A percentile compares a stretch with the other conserved stretches of the same genome.
Evolutionary conservation across 2,888 invertebrate species (phyloP).

Genomic region (Masnerella sp.): DNA sequence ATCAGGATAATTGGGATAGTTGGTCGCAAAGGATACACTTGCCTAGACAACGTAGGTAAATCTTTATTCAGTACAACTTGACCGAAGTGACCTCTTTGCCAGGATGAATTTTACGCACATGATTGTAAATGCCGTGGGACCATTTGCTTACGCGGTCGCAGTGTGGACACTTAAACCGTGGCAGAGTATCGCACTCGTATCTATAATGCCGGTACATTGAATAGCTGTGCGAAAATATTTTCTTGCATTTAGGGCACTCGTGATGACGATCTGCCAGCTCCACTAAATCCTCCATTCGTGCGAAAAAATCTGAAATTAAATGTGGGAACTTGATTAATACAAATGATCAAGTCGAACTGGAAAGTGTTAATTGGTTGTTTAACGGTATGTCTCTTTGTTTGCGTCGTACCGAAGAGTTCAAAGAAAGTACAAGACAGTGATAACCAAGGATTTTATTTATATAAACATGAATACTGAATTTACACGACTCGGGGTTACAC

Average conservation of each 20-base stretch:
- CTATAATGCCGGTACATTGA: slow-evolving; percentile 75
- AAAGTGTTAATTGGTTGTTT: too few species aligned
- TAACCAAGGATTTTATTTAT: too few species aligned
- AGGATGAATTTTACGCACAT: slow-evolving; percentile 70
- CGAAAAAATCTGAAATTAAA: slow-evolving; percentile 46
- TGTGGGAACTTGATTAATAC: slow-evolving; percentile 11
- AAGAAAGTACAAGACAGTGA: too few species aligned
- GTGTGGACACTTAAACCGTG: slow-evolving; percentile 73
- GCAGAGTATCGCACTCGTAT: slow-evolving; percentile 75
- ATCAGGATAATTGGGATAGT: slow-evolving; percentile 10
- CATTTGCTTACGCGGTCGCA: slow-evolving; percentile 74
- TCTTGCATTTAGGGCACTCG: slow-evolving; percentile 72
- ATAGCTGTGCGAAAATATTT: slow-evolving; percentile 72
- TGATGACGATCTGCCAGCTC: slow-evolving; percentile 44
- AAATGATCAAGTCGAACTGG: neutral
- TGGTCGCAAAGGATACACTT: slow-evolving; percentile 30
- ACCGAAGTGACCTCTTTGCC: slow-evolving; percentile 67
- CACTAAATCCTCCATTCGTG: slow-evolving; percentile 10
- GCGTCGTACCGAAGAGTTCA: too few species aligned
- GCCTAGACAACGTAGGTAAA: slow-evolving; percentile 25
- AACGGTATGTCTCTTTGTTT: too few species aligned
- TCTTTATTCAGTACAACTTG: slow-evolving; percentile 67
- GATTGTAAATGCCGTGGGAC: slow-evolving; percentile 73
- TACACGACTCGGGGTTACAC: slow-evolving; percentile 14
- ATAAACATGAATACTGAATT: slow-evolving; percentile 35